Base-by-base conservation (phyloP, 2,888 invertebrate genomes). In the Ephialtes manifestator region DNA sequence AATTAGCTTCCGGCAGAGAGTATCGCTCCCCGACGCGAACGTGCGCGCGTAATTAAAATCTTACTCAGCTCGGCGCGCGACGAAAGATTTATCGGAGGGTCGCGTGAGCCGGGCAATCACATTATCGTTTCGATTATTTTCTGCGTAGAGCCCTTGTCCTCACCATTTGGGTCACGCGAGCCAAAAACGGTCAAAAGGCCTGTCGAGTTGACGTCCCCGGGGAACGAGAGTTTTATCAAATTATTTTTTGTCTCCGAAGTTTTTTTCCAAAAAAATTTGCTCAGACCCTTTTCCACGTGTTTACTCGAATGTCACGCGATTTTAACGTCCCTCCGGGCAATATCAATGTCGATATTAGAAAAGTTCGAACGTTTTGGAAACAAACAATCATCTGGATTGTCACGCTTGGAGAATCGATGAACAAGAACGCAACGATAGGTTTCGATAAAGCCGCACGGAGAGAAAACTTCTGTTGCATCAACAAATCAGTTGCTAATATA, bases 121-220 rank as follows among this genome's bases (percentile, higher is more conserved):
- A 68, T 68, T 28, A 68, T 68, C 68, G 48, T 68, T 68, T 28
- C 48, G 68, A 68, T 68, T 68, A 68, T 68, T 68, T 68, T 48
- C 28, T 39, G 31, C 63, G 31, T n/a, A n/a, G 2, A 68, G 48
- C 4, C 28, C 24, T 67, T 15, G 4, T 24, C 1, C 7, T 24
- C 20, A n/a, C 67, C 43, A 5, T 20, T 18, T 24, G 8, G 24
- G 67, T 43, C 43, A 39, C 46, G 43, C 46, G 15, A 24, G 46
- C 68, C 46, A n/a, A 46, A 28, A 46, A 11, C 28, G 24, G 15
- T 68, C 24, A 63, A 63, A 63, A 63, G 18, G 28, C 4, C 58
- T 15, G 11, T 13, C 24, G 24, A 28, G 13, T 15, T 18, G n/a
- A 31, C 31, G 10, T n/a, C 18, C 18, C 35, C 35, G 18, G 5